Evolutionary conservation across 2,113 vertebrate genomes (phyloP).

Genomic region (Saiga tatarica): DNA sequence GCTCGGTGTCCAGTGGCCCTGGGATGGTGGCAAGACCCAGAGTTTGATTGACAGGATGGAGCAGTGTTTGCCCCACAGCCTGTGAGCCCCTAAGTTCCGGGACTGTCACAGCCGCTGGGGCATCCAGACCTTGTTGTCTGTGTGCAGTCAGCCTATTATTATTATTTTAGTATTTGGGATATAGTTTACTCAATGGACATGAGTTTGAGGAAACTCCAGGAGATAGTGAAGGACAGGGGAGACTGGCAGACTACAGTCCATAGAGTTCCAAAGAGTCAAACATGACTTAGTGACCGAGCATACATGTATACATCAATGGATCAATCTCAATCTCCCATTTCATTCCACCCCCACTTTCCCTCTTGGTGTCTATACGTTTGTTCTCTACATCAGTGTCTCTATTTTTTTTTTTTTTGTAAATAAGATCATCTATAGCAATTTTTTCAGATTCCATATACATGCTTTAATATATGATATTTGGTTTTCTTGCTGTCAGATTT

Average conservation of each 20-base stretch:
- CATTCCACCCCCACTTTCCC: background rate
- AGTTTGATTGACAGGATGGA: too few relatives aligned
- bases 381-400: background rate
- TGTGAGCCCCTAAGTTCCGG: accelerated
- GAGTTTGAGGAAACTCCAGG: background rate
- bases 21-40: background rate
- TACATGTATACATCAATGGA: background rate
- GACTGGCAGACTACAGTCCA: background rate
- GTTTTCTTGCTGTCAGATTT: background rate
- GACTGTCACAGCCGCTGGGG: accelerated
- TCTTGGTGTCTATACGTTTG: background rate
- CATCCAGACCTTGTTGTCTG: accelerated
- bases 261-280: background rate
- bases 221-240: background rate
- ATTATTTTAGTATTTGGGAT: background rate
- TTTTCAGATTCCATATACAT: background rate
- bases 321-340: background rate
- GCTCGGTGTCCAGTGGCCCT: background rate
- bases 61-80: accelerated
- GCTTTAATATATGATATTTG: background rate
- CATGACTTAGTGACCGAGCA: background rate
- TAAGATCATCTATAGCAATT: background rate
- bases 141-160: background rate
- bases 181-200: background rate
- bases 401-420: background rate